These are phyloP conservation scores for Hippoglossus hippoglossus DNA, from an alignment of 2,797 vertebrate species.

Conservation along the genomic window DNA sequence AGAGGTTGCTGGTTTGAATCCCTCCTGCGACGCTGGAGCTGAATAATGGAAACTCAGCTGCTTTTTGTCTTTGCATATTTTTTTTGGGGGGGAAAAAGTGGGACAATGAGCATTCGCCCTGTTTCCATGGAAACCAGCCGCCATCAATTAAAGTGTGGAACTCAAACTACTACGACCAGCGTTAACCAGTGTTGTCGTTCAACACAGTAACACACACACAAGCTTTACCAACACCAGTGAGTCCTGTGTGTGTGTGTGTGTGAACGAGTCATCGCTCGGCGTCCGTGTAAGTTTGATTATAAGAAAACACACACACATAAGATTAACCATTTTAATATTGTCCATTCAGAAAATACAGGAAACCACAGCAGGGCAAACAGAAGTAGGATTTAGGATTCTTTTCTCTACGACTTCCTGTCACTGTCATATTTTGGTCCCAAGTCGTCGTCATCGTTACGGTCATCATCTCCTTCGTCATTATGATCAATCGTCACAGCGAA, in stretches of 20 bases:
- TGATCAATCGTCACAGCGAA: slow-evolving; percentile 14
- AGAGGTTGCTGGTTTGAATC: slow-evolving; percentile 56
- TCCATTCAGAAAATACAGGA: slow-evolving; percentile 70
- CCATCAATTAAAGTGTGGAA: slow-evolving; percentile 3
- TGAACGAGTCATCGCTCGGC: not conserved
- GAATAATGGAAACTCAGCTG: slow-evolving; percentile 16
- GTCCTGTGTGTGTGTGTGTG: not conserved
- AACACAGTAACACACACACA: no score
- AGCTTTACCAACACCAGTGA: not conserved
- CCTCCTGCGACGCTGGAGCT: not conserved
- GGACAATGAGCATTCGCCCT: slow-evolving; percentile 2
- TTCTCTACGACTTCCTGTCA: slow-evolving; percentile 49
- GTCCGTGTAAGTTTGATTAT: no score
- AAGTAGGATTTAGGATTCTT: slow-evolving; percentile 52
- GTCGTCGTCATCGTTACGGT: not conserved
- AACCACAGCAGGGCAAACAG: slow-evolving; percentile 71
- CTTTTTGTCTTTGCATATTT: not conserved
- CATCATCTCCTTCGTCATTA: slow-evolving; percentile 3
- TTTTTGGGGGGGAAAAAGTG: slow-evolving; percentile 13
- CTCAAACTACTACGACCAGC: not conserved
- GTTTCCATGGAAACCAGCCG: slow-evolving; percentile 31
- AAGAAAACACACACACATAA: slow-evolving; percentile 21
- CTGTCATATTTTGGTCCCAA: slow-evolving; percentile 54
- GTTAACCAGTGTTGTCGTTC: not conserved
- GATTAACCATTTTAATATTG: slow-evolving; percentile 68